These are phyloP conservation scores for Eupelmus urozonus DNA, from an alignment of 2,888 invertebrate species.

Conservation along the genomic window DNA sequence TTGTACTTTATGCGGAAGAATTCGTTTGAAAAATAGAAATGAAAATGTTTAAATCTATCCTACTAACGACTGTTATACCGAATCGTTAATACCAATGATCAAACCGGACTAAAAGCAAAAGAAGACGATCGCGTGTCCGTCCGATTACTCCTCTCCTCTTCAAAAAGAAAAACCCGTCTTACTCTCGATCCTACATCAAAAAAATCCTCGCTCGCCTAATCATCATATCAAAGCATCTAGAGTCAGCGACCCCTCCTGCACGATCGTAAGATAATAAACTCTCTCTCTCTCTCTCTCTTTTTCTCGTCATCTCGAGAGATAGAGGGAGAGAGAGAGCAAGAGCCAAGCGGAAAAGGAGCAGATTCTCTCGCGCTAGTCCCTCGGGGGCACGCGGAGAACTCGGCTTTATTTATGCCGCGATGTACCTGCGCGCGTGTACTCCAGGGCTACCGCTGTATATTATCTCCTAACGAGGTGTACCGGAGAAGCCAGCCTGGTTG, in stretches of 20 bases:
- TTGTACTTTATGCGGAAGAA: too few relatives aligned
- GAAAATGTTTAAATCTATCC: too few relatives aligned
- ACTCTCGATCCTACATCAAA: background rate
- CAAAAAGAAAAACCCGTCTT: too few relatives aligned
- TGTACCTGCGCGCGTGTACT: background rate
- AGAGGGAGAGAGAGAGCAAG: background rate
- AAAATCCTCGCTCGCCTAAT: background rate
- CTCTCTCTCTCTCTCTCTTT: too few relatives aligned
- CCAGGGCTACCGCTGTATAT: constrained; percentile 27
- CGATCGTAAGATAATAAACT: background rate
- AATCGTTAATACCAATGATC: too few relatives aligned
- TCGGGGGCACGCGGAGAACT: background rate
- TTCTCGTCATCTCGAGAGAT: too few relatives aligned
- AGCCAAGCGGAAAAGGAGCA: background rate
- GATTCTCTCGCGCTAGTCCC: background rate
- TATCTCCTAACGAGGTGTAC: constrained; percentile 35
- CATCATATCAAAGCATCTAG: background rate
- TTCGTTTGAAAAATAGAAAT: too few relatives aligned
- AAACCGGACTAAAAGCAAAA: too few relatives aligned
- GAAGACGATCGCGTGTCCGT: too few relatives aligned
- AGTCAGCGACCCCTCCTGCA: background rate
- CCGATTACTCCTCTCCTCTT: too few relatives aligned
- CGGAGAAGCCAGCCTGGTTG: too few relatives aligned
- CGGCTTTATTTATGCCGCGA: constrained; percentile 37
- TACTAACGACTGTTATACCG: too few relatives aligned